Percentiles rank a stretch among this genome's conserved stretches.
These are phyloP conservation scores for Pemphredon lugubris DNA, from an alignment of 2,888 invertebrate genomes.

Conservation along the genomic window DNA sequence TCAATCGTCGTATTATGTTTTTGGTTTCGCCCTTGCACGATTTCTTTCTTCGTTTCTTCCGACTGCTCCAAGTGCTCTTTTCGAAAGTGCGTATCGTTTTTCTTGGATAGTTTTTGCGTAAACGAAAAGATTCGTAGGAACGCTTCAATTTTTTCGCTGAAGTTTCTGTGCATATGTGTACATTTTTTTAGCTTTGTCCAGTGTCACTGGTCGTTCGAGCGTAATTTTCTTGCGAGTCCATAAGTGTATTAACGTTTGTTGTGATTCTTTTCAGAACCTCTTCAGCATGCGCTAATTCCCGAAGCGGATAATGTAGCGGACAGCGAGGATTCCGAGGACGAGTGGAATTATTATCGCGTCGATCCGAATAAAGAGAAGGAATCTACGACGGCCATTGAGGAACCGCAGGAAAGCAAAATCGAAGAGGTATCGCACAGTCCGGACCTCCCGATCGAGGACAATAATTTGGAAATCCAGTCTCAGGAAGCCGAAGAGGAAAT, in stretches of 20 bases:
- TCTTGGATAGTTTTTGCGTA: too few species aligned
- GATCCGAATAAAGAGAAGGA: slow-evolving; percentile 85
- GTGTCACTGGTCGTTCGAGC: background rate
- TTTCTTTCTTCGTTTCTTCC: too few species aligned
- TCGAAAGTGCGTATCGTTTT: too few species aligned
- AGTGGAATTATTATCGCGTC: slow-evolving; percentile 92
- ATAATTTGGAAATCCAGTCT: slow-evolving; percentile 34
- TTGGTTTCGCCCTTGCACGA: too few species aligned
- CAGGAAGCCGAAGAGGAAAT: slow-evolving; percentile 26
- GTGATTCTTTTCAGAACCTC: slow-evolving; percentile 74
- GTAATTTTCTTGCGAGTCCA: background rate
- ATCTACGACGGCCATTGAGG: slow-evolving; percentile 37
- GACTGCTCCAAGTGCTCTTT: too few species aligned
- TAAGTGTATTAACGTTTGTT: too few species aligned
- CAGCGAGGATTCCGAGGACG: slow-evolving; percentile 92
- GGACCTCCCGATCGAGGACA: slow-evolving; percentile 10
- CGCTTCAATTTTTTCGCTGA: too few species aligned
- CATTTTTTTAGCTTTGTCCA: too few species aligned
- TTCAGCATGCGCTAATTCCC: slow-evolving; percentile 74
- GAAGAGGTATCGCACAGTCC: slow-evolving; percentile 19
- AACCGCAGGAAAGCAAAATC: slow-evolving; percentile 35
- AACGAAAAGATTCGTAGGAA: too few species aligned
- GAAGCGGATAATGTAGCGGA: slow-evolving; percentile 88
- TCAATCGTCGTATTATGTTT: too few species aligned
- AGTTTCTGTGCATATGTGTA: too few species aligned